A percentile compares a stretch with the other conserved stretches of the same genome.
phyloP scores from a whole-genome alignment of 2,113 vertebrate genomes.

The Dromas ardeola region DNA sequence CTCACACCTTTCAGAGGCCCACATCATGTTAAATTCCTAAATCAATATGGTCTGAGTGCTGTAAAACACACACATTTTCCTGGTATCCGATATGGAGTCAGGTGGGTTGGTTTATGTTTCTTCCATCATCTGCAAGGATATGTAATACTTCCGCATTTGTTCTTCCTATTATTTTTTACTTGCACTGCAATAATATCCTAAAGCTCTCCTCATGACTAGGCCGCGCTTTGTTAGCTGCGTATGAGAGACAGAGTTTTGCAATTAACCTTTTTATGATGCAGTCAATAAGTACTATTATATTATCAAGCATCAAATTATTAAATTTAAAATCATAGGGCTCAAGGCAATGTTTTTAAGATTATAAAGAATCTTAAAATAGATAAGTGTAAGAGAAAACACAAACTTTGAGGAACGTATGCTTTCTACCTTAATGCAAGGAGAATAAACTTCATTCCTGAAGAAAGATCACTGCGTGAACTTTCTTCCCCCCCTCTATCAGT shows the following conservation, averaged over 20 bases:
- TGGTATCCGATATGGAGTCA: background rate
- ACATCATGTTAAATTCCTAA: background rate
- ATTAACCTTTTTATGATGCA: background rate
- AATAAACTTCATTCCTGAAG: background rate
- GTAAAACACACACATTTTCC: background rate
- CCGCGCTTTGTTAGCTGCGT: background rate
- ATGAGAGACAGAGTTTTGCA: background rate
- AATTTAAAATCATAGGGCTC: background rate
- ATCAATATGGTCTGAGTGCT: background rate
- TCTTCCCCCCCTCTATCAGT: background rate
- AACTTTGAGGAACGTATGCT: background rate
- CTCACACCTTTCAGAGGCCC: background rate
- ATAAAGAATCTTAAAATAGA: background rate
- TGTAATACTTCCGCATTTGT: background rate
- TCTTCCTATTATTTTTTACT: background rate
- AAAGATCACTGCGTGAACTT: background rate
- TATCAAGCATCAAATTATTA: background rate
- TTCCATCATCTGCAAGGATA: background rate
- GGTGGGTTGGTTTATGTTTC: background rate
- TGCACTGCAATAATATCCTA: background rate
- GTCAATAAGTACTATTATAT: background rate
- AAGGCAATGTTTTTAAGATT: background rate
- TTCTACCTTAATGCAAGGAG: background rate
- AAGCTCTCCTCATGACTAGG: background rate
- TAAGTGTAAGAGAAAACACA: background rate